Base-by-base conservation (phyloP, 2,888 invertebrate genomes). In the Rhorus exstirpatorius region DNA sequence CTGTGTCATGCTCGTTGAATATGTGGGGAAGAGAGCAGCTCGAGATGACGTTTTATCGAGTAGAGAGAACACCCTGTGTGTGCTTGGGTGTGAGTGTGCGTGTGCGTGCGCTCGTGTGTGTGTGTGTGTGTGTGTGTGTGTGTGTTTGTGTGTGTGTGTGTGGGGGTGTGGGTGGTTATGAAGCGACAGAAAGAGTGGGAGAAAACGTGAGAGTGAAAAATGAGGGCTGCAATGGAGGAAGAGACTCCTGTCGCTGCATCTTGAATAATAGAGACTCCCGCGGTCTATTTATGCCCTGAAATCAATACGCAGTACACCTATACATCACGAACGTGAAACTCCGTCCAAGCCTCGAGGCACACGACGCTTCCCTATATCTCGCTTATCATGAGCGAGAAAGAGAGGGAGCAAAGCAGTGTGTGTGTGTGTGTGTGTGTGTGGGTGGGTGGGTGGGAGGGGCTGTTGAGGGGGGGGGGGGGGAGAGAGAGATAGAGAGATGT, bases 201-300 rank as follows among this genome's bases (percentile, higher is more conserved):
- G 41, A 44, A 21, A 51, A 24, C n/a, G 24, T 12, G 58, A 49
- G n/a, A 19, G 21, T 35, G 67, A 67, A 10, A 58, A 55, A n/a
- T 8, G 67, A 21, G 35, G n/a, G 49, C 49, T 49, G 60, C 67
- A 24, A 49, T 24, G 67, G 58, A 26, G 46, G 58, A 70, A 58
- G 70, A 70, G 79, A 14, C 41, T 55, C 65, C 65, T 86, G 87
- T 86, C 85, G 88, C 85, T 80, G 87, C 88, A 89, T 91, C 91
- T 91, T 92, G 92, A 92, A 92, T 92, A 92, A 92, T 92, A 90
- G 89, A 92, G 90, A 89, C 89, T 86, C 86, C 86, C 84, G 72
- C 84, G 88, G 90, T 92, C 91, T 92, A 92, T 92, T 92, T 92
- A 91, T 92, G 91, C 89, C 83, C 78, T 86, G 88, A 90, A 92